A percentile compares a stretch with the other conserved stretches of the same genome.
Conservation (phyloP, 2,113 vertebrate genomes). For the Ptyas mucosa region DNA sequence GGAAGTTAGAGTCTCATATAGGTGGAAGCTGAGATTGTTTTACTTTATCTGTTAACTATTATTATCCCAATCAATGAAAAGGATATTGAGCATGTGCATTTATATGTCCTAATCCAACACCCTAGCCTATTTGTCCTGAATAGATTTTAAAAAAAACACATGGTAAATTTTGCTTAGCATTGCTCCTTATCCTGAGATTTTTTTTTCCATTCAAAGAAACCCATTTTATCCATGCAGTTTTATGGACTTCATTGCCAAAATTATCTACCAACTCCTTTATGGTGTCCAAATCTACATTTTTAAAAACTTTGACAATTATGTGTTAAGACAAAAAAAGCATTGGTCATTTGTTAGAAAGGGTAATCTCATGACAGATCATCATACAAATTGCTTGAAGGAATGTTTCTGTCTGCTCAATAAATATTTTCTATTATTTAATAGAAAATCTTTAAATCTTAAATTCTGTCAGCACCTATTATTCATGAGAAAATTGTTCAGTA, state of each 20-base stretch:
- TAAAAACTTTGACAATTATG: background rate
- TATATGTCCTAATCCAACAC: background rate
- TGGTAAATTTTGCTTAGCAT: background rate
- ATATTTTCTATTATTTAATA: conserved; percentile 42
- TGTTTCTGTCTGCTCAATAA: conserved; percentile 44
- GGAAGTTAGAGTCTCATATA: conserved; percentile 13
- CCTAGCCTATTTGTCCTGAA: background rate
- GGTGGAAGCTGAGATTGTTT: background rate
- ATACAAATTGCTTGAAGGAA: conserved; percentile 44
- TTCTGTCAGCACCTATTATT: background rate
- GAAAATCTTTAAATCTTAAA: background rate
- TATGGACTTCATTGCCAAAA: background rate
- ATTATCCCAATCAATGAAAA: background rate
- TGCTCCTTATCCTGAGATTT: background rate
- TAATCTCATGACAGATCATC: conserved; percentile 46
- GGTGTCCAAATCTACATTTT: background rate
- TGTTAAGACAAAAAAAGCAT: conserved; percentile 44
- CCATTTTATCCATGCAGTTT: conserved; percentile 12
- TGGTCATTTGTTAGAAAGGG: conserved; percentile 41
- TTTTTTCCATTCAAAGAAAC: conserved; percentile 2
- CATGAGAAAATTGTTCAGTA: conserved; percentile 30
- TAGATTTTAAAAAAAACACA: conserved; percentile 27
- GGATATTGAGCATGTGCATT: background rate
- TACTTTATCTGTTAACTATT: conserved; percentile 17
- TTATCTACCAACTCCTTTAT: background rate